These are phyloP conservation scores for Watsonalla cultraria DNA, from an alignment of 2,888 invertebrate genomes.

Conservation along the genomic window DNA sequence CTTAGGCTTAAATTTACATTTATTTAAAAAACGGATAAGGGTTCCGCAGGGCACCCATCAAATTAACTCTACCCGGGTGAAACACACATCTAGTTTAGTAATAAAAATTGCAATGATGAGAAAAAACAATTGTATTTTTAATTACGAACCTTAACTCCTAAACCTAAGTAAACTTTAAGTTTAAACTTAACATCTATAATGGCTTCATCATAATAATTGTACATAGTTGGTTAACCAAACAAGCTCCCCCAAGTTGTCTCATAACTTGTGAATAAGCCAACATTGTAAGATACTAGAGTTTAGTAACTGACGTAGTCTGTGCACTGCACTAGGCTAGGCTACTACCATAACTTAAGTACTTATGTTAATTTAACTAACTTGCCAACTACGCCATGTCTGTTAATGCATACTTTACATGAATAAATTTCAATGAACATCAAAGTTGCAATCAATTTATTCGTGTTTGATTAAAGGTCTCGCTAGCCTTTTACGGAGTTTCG, in stretches of 20 bases:
- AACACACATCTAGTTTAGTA: no score
- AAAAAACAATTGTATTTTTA: no score
- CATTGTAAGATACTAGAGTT: constrained; percentile 13
- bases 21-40: no score
- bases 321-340: neutral
- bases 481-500: no score
- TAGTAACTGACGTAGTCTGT: constrained; percentile 15
- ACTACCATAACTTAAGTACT: constrained; percentile 16
- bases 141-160: no score
- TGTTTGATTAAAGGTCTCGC: no score
- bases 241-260: constrained; percentile 2
- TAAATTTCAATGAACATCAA: constrained; percentile 14
- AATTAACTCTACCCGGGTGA: no score
- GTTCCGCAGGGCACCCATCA: no score
- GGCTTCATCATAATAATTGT: neutral
- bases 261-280: constrained; percentile 4
- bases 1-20: no score
- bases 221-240: neutral
- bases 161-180: neutral
- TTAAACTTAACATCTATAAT: neutral
- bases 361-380: constrained; percentile 29
- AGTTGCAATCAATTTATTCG: neutral
- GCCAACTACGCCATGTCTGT: constrained; percentile 17
- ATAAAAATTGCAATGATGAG: no score
- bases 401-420: constrained; percentile 23